phyloP scores from a whole-genome alignment of 2,113 vertebrate species.

The Pimephales promelas region DNA sequence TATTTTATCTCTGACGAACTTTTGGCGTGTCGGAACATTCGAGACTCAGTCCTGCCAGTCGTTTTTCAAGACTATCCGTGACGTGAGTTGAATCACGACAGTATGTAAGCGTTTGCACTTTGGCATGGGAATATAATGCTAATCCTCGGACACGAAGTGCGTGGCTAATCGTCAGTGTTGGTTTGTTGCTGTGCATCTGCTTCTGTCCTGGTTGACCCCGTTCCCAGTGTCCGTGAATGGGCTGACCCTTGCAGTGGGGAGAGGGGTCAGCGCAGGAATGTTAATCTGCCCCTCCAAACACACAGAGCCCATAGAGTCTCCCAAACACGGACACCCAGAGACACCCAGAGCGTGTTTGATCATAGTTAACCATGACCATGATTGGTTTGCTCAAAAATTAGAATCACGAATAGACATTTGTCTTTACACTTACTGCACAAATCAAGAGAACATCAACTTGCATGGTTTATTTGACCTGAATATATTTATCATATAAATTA shows the following conservation, averaged over 20 bases:
- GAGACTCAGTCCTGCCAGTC: too few species aligned
- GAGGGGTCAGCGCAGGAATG: constrained; percentile 25
- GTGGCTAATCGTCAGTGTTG: background rate
- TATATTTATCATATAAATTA: too few species aligned
- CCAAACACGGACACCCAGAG: constrained; percentile 21
- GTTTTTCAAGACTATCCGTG: too few species aligned
- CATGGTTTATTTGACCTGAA: too few species aligned
- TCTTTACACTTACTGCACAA: too few species aligned
- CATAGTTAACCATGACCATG: too few species aligned
- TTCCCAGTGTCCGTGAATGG: constrained; percentile 43
- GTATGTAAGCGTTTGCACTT: constrained; percentile 21
- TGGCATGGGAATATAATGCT: constrained; percentile 4
- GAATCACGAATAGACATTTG: too few species aligned
- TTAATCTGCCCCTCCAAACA: constrained; percentile 40
- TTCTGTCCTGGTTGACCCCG: constrained; percentile 32
- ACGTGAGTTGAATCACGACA: background rate
- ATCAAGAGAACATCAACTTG: too few species aligned
- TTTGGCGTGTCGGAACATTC: too few species aligned
- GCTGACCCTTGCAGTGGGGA: constrained; percentile 1
- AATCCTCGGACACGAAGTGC: background rate
- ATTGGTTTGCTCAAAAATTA: too few species aligned
- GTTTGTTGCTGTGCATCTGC: constrained; percentile 23
- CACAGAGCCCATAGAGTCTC: constrained; percentile 26
- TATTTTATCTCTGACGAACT: too few species aligned
- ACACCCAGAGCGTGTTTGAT: background rate